Evolutionary conservation across 1,140 invertebrate species (phyloP).

Genomic region (Pogonomyrmex barbatus): DNA sequence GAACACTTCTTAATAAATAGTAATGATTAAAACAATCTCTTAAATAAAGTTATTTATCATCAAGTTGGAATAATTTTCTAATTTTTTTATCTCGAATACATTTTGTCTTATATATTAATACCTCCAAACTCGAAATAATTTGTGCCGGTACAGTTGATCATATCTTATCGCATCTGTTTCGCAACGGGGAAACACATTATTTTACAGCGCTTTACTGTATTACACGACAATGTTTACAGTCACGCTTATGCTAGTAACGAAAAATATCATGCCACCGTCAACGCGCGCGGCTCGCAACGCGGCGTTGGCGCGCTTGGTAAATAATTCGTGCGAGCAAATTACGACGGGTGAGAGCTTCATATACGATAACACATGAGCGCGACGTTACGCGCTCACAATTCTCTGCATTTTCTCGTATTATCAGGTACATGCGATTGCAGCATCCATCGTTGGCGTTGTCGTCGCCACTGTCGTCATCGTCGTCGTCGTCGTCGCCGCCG

Average conservation of each 20-base stretch:
- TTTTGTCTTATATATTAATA: constrained; percentile 10
- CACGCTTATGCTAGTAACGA: not conserved
- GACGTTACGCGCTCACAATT: constrained; percentile 8
- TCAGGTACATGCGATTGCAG: constrained; percentile 49
- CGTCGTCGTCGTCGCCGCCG: not conserved
- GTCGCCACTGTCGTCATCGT: not conserved
- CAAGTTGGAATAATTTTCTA: not conserved
- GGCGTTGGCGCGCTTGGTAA: not conserved
- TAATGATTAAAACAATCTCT: not conserved
- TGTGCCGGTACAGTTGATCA: not conserved
- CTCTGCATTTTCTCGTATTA: constrained; percentile 44
- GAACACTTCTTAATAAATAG: not conserved
- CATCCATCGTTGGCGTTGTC: not conserved
- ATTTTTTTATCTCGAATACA: not conserved
- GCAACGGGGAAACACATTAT: not conserved
- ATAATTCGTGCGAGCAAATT: constrained; percentile 49
- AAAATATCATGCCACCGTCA: not conserved
- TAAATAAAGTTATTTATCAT: not conserved
- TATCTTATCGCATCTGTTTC: not conserved
- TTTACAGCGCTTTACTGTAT: not conserved
- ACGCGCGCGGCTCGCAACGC: not conserved
- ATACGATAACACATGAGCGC: constrained; percentile 42
- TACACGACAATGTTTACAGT: not conserved
- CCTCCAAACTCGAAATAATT: not conserved
- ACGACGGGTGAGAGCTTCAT: constrained; percentile 12